Conservation (phyloP, 2,797 vertebrate genomes). For the Acanthiza pusilla region DNA sequence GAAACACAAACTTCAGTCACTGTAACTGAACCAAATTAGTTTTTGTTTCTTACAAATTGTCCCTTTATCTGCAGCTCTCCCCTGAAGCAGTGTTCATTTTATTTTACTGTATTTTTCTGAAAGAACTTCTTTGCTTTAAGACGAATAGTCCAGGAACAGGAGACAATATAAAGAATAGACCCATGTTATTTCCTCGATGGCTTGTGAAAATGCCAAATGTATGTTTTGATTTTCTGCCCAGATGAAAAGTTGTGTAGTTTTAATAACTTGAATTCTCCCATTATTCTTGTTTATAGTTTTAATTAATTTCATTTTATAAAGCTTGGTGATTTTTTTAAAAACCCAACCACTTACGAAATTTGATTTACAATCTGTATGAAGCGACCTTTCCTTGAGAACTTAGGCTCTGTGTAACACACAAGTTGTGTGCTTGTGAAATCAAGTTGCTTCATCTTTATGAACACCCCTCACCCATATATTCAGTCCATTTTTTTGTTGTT, state of each 20-base stretch:
- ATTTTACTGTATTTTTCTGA: neutral
- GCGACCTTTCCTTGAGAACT: neutral
- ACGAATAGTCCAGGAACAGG: neutral
- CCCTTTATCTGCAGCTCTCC: neutral
- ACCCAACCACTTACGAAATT: neutral
- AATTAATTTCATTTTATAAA: constrained; percentile 17
- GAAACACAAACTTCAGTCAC: neutral
- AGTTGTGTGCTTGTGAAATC: neutral
- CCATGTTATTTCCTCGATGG: constrained; percentile 10
- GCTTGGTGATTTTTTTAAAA: neutral
- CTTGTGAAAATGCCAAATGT: constrained; percentile 48
- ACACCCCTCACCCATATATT: neutral
- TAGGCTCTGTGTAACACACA: neutral
- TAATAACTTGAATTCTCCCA: constrained; percentile 47
- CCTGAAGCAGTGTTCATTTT: neutral
- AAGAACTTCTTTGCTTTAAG: neutral
- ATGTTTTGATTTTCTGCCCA: constrained; percentile 61
- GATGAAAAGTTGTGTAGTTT: constrained; percentile 55
- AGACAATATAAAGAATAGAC: constrained; percentile 23
- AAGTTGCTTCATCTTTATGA: neutral
- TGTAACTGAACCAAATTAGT: neutral
- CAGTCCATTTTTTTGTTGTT: neutral
- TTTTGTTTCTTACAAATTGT: neutral
- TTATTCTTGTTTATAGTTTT: constrained; percentile 45
- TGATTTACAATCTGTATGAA: neutral